These are phyloP conservation scores for Lottia scabra DNA, from an alignment of 2,888 invertebrate genomes.

Conservation along the genomic window DNA sequence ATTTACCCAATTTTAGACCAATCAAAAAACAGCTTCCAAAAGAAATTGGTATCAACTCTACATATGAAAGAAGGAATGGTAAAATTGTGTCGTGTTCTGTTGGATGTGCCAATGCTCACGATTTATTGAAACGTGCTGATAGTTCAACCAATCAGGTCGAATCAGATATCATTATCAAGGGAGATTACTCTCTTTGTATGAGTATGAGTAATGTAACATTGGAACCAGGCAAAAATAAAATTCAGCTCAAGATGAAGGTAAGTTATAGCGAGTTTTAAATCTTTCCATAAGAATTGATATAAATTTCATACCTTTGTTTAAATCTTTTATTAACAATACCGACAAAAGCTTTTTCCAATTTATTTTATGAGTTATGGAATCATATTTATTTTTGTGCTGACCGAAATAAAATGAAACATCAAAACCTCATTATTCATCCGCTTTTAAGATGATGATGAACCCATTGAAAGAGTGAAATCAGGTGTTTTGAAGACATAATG, in stretches of 20 bases:
- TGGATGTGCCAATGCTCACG: constrained; percentile 51
- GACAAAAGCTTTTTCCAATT: no score
- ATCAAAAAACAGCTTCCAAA: constrained; percentile 40
- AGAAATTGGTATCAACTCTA: constrained; percentile 41
- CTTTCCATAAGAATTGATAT: neutral
- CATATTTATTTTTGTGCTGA: no score
- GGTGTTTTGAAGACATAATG: neutral
- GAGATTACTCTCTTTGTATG: constrained; percentile 78
- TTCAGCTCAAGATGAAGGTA: constrained; percentile 69
- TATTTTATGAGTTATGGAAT: no score
- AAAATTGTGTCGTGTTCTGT: constrained; percentile 44
- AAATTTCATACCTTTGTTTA: neutral
- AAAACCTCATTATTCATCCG: no score
- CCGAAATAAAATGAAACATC: no score
- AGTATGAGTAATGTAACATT: constrained; percentile 65
- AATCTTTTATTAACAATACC: no score
- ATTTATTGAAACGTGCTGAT: constrained; percentile 53
- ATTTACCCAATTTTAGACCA: constrained; percentile 46
- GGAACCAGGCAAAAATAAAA: constrained; percentile 70
- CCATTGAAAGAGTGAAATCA: neutral
- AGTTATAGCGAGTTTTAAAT: constrained; percentile 1
- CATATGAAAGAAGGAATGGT: constrained; percentile 41
- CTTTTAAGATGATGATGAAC: neutral
- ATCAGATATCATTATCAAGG: constrained; percentile 74
- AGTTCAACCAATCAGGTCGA: constrained; percentile 65